A percentile compares a stretch with the other conserved stretches of the same genome.
These are phyloP conservation scores for Pachydiplax longipennis DNA, from an alignment of 2,888 invertebrate genomes.

Conservation along the genomic window DNA sequence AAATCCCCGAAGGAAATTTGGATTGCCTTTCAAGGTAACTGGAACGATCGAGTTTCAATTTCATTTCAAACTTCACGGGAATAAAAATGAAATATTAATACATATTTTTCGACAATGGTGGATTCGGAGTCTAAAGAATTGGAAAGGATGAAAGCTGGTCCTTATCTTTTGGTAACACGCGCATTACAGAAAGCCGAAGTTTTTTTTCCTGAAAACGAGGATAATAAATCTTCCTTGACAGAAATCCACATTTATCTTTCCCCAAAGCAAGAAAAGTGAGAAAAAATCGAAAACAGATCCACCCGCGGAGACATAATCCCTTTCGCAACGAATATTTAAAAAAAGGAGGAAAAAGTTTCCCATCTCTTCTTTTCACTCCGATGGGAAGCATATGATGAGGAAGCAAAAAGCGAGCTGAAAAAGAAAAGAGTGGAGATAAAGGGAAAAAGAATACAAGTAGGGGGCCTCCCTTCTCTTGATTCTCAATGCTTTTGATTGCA, in stretches of 20 bases:
- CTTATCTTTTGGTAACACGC: too few species aligned
- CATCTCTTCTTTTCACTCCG: background rate
- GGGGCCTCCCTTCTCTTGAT: background rate
- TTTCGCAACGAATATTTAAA: background rate
- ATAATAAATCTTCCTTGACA: background rate
- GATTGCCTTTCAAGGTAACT: too few species aligned
- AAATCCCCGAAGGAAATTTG: too few species aligned
- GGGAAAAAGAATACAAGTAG: background rate
- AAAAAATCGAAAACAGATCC: background rate
- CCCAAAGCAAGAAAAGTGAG: background rate
- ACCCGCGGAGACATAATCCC: background rate
- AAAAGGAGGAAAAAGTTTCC: background rate
- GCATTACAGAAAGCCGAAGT: too few species aligned
- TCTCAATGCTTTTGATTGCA: conserved; percentile 1
- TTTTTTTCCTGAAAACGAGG: background rate
- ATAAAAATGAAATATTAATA: too few species aligned
- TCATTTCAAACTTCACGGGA: too few species aligned
- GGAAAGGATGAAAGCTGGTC: too few species aligned
- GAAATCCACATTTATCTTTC: background rate
- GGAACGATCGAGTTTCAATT: too few species aligned
- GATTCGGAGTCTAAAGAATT: too few species aligned
- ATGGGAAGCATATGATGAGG: background rate
- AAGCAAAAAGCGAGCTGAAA: background rate
- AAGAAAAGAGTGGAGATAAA: background rate
- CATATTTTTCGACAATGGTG: too few species aligned